Evolutionary conservation across 2,888 invertebrate genomes (phyloP), one percentile per base, ranked within the genome.

Genomic region (Nesidiocoris tenuis): DNA sequence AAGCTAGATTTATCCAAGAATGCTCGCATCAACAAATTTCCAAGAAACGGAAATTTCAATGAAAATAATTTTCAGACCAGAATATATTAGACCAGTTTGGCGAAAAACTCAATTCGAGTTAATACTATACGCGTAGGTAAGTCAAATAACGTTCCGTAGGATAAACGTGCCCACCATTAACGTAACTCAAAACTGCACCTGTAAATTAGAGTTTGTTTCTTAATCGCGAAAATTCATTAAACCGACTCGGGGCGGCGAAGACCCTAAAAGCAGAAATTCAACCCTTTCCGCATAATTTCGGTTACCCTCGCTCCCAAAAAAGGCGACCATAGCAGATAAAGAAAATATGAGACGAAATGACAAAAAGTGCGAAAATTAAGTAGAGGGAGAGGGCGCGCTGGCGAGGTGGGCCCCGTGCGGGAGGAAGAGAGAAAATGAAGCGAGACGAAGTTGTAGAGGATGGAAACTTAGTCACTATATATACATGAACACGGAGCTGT

Each of bases 401-500:
- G 56, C n/a, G n/a, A n/a, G n/a, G n/a, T n/a, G n/a, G n/a, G n/a
- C n/a, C n/a, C n/a, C n/a, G n/a, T n/a, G n/a, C n/a, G 56, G 67
- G 55, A 67, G 55, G 39, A 39, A 39, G 39, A 39, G 12, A 39
- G 39, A 7, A 39, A 39, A 39, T 23, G 59, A 59, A 59, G 59
- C 16, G 9, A 23, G 17, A 9, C 19, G 61, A 61, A 21, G 63
- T 39, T 39, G 12, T 61, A 72, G 72, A 64, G 74, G 74, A 74
- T 74, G 65, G 78, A 78, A 77, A 77, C 78, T 78, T 77, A 77
- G 77, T 79, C 78, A 78, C 79, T 80, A 80, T 80, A 80, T 80
- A 80, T 80, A 80, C 79, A 80, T 79, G 80, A 80, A 79, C 80
- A 80, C 79, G 79, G 90, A 91, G 91, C 92, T 92, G 92, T 93